Evolutionary conservation across 2,797 vertebrate species (phyloP).

Genomic region (Macropodus opercularis): DNA sequence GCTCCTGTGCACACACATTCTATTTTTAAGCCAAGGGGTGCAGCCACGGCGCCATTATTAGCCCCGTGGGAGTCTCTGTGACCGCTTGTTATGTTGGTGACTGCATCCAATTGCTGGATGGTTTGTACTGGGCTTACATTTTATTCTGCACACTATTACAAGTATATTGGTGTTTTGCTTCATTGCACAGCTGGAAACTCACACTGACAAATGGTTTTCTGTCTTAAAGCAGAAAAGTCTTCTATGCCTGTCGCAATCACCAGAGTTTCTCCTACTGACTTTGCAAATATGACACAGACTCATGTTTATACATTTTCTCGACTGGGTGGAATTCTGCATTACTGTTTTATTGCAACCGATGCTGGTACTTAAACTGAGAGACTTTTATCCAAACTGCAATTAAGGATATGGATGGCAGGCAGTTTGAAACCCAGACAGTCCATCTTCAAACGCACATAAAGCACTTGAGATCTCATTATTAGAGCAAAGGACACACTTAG

Average conservation of each 20-base stretch:
- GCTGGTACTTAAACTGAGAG: conserved; percentile 18
- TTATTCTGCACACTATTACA: conserved; percentile 15
- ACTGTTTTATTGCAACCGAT: not conserved
- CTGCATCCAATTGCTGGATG: conserved; percentile 12
- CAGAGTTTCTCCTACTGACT: not conserved
- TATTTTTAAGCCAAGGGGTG: conserved; percentile 43
- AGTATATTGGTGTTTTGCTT: conserved; percentile 8
- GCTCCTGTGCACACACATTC: conserved; percentile 31
- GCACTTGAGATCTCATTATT: conserved; percentile 46
- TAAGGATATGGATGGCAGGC: conserved; percentile 33
- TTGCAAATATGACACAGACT: not conserved
- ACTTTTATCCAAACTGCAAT: conserved; percentile 35
- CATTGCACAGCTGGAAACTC: conserved; percentile 15
- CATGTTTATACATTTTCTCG: not conserved
- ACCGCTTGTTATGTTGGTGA: conserved; percentile 32
- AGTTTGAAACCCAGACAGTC: conserved; percentile 39
- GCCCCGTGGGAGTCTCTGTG: conserved; percentile 29
- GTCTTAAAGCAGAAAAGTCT: not conserved
- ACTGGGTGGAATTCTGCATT: conserved; percentile 1
- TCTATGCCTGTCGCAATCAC: not conserved
- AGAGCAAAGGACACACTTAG: conserved; percentile 53
- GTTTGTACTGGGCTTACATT: conserved; percentile 24
- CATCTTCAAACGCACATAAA: conserved; percentile 33
- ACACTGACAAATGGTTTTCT: not conserved
- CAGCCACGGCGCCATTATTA: conserved; percentile 36